Percentiles rank a stretch among this genome's conserved stretches.
Evolutionary conservation across 2,797 vertebrate genomes (phyloP).

Genomic region (Notolepis coatsorum): DNA sequence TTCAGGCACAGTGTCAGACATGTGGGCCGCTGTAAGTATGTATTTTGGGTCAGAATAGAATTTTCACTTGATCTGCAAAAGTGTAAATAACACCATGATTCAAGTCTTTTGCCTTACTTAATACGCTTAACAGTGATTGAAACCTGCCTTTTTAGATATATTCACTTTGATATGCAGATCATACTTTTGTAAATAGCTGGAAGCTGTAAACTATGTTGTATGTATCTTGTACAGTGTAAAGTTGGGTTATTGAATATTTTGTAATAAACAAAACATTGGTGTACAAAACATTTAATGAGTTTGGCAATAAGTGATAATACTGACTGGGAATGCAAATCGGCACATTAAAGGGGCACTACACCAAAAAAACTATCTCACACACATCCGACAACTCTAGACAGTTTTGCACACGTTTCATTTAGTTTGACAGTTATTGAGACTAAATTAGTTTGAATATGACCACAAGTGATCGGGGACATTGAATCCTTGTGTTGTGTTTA

Average conservation of each 20-base stretch:
- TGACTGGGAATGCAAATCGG: neutral
- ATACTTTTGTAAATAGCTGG: slow-evolving; percentile 82
- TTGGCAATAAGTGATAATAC: neutral
- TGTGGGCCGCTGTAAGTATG: slow-evolving; percentile 22
- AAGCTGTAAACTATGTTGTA: slow-evolving; percentile 80
- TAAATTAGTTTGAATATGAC: too few relatives aligned
- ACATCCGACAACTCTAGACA: too few relatives aligned
- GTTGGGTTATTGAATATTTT: slow-evolving; percentile 83
- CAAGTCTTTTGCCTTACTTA: slow-evolving; percentile 82
- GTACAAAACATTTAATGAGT: slow-evolving; percentile 66
- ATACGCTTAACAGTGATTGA: slow-evolving; percentile 83
- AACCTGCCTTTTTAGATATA: slow-evolving; percentile 84
- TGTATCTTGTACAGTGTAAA: slow-evolving; percentile 84
- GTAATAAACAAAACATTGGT: slow-evolving; percentile 84
- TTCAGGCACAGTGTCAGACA: slow-evolving; percentile 47
- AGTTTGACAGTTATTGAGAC: too few relatives aligned
- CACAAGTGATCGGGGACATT: too few relatives aligned
- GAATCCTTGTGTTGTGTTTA: too few relatives aligned
- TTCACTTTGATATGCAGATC: slow-evolving; percentile 85
- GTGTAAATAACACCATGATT: slow-evolving; percentile 69
- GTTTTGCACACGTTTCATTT: too few relatives aligned
- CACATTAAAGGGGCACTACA: too few relatives aligned
- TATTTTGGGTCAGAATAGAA: slow-evolving; percentile 55
- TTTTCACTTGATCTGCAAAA: slow-evolving; percentile 69
- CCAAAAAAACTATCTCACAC: too few relatives aligned